Conservation (phyloP, 2,113 vertebrate genomes). For the Ornithorhynchus anatinus region DNA sequence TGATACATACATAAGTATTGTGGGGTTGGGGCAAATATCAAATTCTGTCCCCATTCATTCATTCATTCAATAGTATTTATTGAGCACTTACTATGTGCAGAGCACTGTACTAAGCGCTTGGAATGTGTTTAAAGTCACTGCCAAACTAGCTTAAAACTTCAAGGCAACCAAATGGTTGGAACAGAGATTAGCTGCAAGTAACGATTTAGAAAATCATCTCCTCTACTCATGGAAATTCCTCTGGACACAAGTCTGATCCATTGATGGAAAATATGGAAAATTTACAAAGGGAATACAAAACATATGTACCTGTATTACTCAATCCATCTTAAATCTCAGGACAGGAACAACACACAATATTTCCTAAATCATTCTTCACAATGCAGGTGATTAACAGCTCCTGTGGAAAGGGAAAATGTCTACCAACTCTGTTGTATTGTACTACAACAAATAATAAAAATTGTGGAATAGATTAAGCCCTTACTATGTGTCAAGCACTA, state of each 20-base stretch:
- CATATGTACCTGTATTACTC: too few species aligned
- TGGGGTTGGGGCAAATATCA: too few species aligned
- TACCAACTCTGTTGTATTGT: too few species aligned
- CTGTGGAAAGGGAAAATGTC: too few species aligned
- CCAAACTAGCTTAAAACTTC: slow-evolving; percentile 45
- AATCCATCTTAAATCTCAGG: too few species aligned
- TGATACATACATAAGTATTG: too few species aligned
- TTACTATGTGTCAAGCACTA: too few species aligned
- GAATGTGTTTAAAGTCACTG: slow-evolving; percentile 52
- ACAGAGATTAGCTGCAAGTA: slow-evolving; percentile 43
- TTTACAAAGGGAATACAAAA: background rate
- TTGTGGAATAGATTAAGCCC: background rate
- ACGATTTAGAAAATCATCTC: slow-evolving; percentile 42
- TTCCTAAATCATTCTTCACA: too few species aligned
- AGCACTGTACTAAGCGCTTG: too few species aligned
- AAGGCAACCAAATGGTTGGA: slow-evolving; percentile 50
- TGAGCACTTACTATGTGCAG: too few species aligned
- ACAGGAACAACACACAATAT: too few species aligned
- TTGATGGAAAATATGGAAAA: background rate
- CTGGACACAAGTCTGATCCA: background rate
- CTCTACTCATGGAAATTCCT: slow-evolving; percentile 14
- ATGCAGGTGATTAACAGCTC: background rate
- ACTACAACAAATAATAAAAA: background rate
- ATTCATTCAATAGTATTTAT: too few species aligned
- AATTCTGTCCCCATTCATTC: slow-evolving; percentile 37